Base-by-base conservation (phyloP, 2,797 vertebrate genomes). In the Scleropages formosus region DNA sequence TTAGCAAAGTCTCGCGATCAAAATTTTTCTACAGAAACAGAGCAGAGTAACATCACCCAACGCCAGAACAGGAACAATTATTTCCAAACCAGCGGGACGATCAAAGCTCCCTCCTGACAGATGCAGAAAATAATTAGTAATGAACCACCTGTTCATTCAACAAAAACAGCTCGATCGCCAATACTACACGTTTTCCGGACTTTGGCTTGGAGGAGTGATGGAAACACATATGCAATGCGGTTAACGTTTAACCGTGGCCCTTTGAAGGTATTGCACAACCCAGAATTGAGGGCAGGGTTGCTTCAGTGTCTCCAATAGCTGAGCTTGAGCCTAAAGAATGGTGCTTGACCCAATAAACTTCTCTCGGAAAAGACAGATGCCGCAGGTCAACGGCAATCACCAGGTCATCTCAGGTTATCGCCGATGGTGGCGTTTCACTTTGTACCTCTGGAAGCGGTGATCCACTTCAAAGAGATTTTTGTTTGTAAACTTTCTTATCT, bases 201-300 rank as follows among this genome's bases (percentile, higher is more conserved):
- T 90, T 86, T 80, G 87, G 84, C 86, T 88, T 84, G 80, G 78
- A 79, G 75, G 78, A 79, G 83, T 80, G 81, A 86, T 80, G 82
- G 51, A 53, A 61, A 60, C 72, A 24, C 6, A 46, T 12, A 70
- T 78, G 46, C 67, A 56, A 58, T 27, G 66, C 60, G 86, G 86
- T 91, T 87, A 90, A 88, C 88, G 84, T 87, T 91, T 90, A 87
- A 91, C 87, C 84, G 80, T 56, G 72, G 85, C 82, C 81, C 83
- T 86, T 88, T 85, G 85, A 53, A 85, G 80, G 78, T 9, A 72
- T 88, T 87, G 88, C 84, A 85, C 87, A 89, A 92, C 78, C n/a
- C 31, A 39, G 44, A 64, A 73, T 72, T 82, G 79, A 67, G 77
- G 62, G 65, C 60, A 71, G 73, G 51, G 78, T 70, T 70, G 74